Conservation (phyloP, 2,113 vertebrate genomes). For the Cyanocitta stelleri region DNA sequence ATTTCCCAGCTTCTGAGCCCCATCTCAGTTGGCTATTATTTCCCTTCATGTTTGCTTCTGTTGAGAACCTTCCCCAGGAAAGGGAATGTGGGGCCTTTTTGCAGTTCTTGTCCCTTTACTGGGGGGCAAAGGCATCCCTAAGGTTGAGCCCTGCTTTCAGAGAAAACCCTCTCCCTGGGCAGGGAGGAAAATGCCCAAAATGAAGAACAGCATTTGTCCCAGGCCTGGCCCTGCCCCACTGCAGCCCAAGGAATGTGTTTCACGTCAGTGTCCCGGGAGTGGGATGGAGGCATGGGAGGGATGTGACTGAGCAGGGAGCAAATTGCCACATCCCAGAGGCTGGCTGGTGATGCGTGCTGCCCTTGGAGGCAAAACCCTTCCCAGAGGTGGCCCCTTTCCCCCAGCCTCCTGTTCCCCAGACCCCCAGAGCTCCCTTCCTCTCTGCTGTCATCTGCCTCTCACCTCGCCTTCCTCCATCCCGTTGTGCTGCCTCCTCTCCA, state of each 20-base stretch:
- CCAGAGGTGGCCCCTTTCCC: background rate
- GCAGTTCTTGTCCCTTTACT: background rate
- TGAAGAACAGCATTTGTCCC: background rate
- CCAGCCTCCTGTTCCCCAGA: background rate
- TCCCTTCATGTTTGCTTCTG: background rate
- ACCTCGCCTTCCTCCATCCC: background rate
- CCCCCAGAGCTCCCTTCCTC: background rate
- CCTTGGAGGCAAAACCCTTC: background rate
- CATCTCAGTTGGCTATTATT: accelerated
- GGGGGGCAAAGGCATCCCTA: accelerated
- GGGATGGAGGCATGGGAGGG: background rate
- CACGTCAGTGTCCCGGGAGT: accelerated
- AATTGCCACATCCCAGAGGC: background rate
- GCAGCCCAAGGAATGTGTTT: background rate
- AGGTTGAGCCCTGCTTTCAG: background rate
- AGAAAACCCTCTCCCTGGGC: accelerated
- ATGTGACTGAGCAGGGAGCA: background rate
- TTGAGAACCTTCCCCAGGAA: background rate
- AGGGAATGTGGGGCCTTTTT: background rate
- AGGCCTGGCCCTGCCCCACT: background rate
- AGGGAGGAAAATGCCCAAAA: background rate
- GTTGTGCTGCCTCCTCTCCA: background rate
- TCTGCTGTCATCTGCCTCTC: background rate
- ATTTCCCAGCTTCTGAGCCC: background rate
- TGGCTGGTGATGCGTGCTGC: accelerated